Conservation (phyloP, 2,797 vertebrate genomes). For the Bucorvus abyssinicus region DNA sequence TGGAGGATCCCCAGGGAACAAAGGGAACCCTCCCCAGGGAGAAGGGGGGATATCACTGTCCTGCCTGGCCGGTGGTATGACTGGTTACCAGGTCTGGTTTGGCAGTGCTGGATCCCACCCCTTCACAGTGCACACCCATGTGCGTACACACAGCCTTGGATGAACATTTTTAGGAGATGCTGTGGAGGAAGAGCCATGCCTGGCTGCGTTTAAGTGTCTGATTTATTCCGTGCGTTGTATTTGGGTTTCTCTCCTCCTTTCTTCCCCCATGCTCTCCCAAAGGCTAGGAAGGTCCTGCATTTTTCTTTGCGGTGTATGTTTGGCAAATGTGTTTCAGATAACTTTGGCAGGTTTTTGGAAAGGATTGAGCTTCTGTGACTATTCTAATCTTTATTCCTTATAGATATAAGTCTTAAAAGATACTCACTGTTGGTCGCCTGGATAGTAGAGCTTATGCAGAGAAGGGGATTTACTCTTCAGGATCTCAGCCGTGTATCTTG, state of each 20-base stretch:
- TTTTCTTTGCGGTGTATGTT: not conserved
- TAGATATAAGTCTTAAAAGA: not conserved
- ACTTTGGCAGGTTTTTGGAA: not conserved
- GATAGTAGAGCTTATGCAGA: not conserved
- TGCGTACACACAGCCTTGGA: fast-evolving
- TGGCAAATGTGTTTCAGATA: not conserved
- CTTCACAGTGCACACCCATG: fast-evolving
- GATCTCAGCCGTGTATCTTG: not conserved
- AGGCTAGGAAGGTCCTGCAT: not conserved
- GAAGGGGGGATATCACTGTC: not conserved
- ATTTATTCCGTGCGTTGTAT: not conserved
- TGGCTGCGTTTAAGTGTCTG: not conserved
- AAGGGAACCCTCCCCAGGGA: no score
- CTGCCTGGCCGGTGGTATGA: not conserved
- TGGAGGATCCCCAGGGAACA: not conserved
- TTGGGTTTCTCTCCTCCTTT: not conserved
- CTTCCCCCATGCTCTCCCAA: not conserved
- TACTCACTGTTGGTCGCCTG: not conserved
- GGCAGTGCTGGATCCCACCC: not conserved
- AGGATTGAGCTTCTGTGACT: not conserved
- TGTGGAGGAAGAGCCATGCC: not conserved
- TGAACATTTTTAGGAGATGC: not conserved
- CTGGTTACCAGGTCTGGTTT: fast-evolving
- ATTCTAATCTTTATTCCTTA: not conserved
- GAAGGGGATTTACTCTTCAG: not conserved